Evolutionary conservation across 2,797 vertebrate genomes (phyloP).

Genomic region (Acomys russatus): DNA sequence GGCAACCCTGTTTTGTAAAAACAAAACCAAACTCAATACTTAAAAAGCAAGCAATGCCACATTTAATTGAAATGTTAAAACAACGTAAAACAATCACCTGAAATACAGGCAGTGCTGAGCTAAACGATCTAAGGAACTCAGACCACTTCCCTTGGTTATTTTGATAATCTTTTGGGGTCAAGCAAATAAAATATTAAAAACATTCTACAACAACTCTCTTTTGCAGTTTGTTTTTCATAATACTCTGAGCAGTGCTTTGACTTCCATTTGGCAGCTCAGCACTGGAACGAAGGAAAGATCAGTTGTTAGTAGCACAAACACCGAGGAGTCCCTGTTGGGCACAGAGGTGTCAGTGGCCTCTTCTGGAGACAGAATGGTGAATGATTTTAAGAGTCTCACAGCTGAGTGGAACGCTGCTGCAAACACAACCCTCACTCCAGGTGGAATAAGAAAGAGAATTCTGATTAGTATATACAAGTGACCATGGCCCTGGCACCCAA

Average conservation of each 20-base stretch:
- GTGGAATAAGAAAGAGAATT: background rate
- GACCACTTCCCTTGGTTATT: background rate
- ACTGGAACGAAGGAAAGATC: background rate
- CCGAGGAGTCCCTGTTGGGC: background rate
- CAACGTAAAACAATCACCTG: background rate
- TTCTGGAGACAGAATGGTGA: background rate
- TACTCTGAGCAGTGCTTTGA: background rate
- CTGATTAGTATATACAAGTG: background rate
- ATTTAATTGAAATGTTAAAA: background rate
- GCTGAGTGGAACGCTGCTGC: background rate
- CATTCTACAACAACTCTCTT: background rate
- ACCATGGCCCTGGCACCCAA: background rate
- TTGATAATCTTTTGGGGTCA: background rate
- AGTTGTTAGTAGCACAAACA: background rate
- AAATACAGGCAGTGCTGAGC: background rate
- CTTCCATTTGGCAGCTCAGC: background rate
- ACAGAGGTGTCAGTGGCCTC: rapidly evolving
- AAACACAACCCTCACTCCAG: background rate
- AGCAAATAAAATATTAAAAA: background rate
- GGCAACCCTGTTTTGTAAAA: background rate
- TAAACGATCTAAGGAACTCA: background rate
- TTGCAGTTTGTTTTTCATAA: background rate
- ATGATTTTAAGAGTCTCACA: background rate
- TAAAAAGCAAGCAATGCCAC: background rate
- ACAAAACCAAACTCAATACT: background rate